A percentile compares a stretch with the other conserved stretches of the same genome.
Conservation (phyloP, 2,797 vertebrate genomes). For the Schizothorax lantsangensis region DNA sequence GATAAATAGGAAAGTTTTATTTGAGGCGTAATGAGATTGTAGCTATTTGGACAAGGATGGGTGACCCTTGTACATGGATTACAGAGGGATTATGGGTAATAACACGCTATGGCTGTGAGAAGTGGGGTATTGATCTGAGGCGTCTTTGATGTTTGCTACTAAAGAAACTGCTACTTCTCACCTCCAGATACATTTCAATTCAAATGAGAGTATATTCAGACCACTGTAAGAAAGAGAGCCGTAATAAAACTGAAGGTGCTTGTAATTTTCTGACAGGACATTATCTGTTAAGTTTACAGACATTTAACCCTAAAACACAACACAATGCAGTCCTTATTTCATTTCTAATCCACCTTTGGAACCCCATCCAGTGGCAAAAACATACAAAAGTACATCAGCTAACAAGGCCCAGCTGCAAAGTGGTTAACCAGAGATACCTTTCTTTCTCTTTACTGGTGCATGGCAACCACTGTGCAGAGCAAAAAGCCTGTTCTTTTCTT, state of each 20-base stretch:
- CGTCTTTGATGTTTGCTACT: slow-evolving; percentile 23
- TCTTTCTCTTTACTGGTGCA: slow-evolving; percentile 74
- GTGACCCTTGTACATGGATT: slow-evolving; percentile 89
- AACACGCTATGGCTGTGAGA: slow-evolving; percentile 69
- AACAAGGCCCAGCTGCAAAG: slow-evolving; percentile 69
- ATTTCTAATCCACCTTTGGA: slow-evolving; percentile 5
- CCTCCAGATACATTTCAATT: slow-evolving; percentile 2
- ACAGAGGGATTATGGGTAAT: slow-evolving; percentile 89
- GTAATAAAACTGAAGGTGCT: neutral
- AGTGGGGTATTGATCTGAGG: slow-evolving; percentile 58
- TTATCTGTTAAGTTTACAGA: neutral
- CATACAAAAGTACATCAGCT: slow-evolving; percentile 54
- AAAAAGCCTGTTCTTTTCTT: slow-evolving; percentile 74
- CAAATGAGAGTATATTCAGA: neutral
- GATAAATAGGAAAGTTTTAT: slow-evolving; percentile 85
- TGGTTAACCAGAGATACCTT: slow-evolving; percentile 72
- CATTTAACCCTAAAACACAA: neutral
- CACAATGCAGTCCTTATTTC: neutral
- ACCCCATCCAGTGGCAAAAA: slow-evolving; percentile 54
- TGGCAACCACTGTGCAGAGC: slow-evolving; percentile 83
- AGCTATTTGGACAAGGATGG: slow-evolving; percentile 78
- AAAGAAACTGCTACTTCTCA: slow-evolving; percentile 13
- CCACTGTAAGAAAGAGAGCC: neutral
- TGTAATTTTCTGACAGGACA: neutral
- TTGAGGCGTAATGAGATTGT: slow-evolving; percentile 74